Evolutionary conservation across 64 coral and sea anemone species (phyloP).

Genomic region (Montipora capricornis): DNA sequence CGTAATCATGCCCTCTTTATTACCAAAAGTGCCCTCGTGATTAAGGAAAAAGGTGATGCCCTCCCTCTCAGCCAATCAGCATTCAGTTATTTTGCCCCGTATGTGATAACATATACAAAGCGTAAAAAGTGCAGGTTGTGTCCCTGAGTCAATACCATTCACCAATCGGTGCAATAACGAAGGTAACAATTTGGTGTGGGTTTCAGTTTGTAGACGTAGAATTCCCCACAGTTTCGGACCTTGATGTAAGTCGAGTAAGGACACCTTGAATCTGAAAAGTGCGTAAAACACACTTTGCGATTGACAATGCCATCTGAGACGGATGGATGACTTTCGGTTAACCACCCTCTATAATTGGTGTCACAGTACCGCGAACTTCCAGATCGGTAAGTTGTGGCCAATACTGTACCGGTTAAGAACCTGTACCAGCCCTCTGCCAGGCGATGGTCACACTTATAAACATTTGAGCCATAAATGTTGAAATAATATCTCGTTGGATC

Average conservation of each 20-base stretch:
- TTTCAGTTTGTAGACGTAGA: slow-evolving; percentile 84
- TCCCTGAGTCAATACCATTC: no score
- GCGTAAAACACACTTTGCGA: slow-evolving; percentile 69
- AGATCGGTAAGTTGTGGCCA: slow-evolving; percentile 7
- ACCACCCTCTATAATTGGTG: slow-evolving; percentile 58
- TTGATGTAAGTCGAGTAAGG: slow-evolving; percentile 13
- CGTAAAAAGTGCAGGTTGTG: no score
- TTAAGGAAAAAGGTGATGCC: no score
- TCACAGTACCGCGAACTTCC: not conserved
- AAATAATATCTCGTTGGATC: not conserved
- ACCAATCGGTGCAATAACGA: slow-evolving; percentile 65
- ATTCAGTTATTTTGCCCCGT: no score
- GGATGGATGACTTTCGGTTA: slow-evolving; percentile 66
- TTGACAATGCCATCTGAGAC: slow-evolving; percentile 60
- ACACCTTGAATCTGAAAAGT: slow-evolving; percentile 22
- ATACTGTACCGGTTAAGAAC: slow-evolving; percentile 30
- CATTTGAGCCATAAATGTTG: no score
- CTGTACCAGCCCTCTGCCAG: slow-evolving; percentile 85
- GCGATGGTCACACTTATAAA: slow-evolving; percentile 48
- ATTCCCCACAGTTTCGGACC: slow-evolving; percentile 86
- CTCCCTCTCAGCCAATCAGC: no score
- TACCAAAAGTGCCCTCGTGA: no score
- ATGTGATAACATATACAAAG: no score
- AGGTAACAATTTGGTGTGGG: slow-evolving; percentile 59
- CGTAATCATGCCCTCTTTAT: no score